Evolutionary conservation across 2,113 vertebrate genomes (phyloP).

Genomic region (Vulpes vulpes): DNA sequence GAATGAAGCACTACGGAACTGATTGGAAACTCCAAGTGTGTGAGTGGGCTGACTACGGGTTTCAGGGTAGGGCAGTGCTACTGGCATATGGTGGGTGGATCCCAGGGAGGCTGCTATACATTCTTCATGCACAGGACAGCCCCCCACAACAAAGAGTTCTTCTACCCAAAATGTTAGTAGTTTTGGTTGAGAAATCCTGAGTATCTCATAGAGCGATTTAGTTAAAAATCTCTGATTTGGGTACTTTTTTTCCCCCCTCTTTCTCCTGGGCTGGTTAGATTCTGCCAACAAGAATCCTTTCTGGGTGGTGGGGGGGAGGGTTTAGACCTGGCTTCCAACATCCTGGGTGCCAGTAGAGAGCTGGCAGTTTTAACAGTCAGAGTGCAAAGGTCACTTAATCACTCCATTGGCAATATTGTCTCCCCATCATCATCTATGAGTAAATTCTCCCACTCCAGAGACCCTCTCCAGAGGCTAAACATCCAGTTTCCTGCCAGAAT

Average conservation of each 20-base stretch:
- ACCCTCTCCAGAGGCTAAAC: background rate
- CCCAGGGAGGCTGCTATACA: background rate
- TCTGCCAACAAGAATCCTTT: background rate
- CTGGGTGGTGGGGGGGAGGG: background rate
- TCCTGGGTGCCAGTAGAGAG: background rate
- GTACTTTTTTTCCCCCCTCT: background rate
- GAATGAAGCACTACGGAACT: background rate
- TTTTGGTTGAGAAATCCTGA: slow-evolving; percentile 14
- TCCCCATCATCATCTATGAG: background rate
- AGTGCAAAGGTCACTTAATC: background rate
- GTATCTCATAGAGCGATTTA: background rate
- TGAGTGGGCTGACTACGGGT: background rate
- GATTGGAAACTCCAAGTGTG: background rate
- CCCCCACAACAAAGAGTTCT: background rate
- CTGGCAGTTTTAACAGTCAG: background rate
- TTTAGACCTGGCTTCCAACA: background rate
- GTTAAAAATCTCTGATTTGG: background rate
- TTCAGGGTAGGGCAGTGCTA: background rate
- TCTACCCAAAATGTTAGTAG: background rate
- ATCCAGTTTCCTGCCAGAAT: background rate
- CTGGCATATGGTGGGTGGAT: background rate
- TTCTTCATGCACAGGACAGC: background rate
- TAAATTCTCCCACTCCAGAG: background rate
- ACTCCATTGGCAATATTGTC: background rate
- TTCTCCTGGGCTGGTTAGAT: background rate